Base-by-base conservation (phyloP, 2,888 invertebrate species). In the Drosophila mayaguana region DNA sequence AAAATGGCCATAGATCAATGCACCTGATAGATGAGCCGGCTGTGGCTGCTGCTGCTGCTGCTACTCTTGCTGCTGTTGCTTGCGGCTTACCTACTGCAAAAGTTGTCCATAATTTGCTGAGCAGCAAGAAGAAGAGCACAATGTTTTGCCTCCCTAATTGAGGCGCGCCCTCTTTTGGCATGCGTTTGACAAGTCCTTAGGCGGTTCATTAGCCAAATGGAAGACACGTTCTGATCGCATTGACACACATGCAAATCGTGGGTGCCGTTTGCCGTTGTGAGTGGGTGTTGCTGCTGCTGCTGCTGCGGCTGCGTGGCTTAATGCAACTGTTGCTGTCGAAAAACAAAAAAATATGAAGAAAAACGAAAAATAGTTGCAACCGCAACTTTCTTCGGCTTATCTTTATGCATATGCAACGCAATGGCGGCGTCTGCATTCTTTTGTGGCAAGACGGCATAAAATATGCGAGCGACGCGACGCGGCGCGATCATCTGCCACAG, bases 1-100 rank as follows among this genome's bases (percentile, higher is more conserved):
- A 88, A 90, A 87, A 83, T 88, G 72, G 78, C 83, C 78, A 86
- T 83, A 90, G 87, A 87, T 87, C 90, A 89, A 90, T 87, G 89
- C 90, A 87, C 89, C 90, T 88, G 87, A 87, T 87, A 86, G 76
- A 79, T 87, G 75, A 72, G 75, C 78, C 56, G 20, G 56, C 43
- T 43, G 54, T 20, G 16, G 56, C 3, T 32, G 32, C n/a, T 1
- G 36, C 4, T 16, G 34, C 34, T 6, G 18, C 20, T 12, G 14
- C 6, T 36, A 28, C 28, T 28, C 28, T 36, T 34, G 28, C 28
- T n/a, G 53, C 36, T n/a, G 22, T 18, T 36, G 53, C 22, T 42
- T 9, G 20, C 38, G 36, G 32, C 22, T 32, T 25, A n/a, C 42
- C 4, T 7, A 20, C 56, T 22, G 50, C 62, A 22, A 69, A 65